A percentile compares a stretch with the other conserved stretches of the same genome.
These are phyloP conservation scores for Sycophila sp. DNA, from an alignment of 1,140 invertebrate genomes.

Conservation along the genomic window DNA sequence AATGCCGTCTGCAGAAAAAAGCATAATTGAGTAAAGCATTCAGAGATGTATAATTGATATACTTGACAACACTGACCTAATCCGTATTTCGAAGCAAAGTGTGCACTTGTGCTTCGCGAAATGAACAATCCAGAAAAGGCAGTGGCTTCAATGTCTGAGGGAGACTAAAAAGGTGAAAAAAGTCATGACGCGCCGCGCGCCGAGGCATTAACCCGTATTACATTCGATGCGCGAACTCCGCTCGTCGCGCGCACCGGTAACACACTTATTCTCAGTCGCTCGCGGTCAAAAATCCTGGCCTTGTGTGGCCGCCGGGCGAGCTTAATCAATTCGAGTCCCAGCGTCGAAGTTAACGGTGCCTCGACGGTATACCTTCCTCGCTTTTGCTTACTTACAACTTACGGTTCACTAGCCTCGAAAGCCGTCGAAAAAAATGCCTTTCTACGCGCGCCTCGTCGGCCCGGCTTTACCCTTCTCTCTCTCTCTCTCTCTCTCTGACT, in stretches of 20 bases:
- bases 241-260: constrained; percentile 9
- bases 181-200: neutral
- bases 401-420: constrained; percentile 41
- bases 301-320: neutral
- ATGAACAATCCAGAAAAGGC: constrained; percentile 2
- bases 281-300: constrained; percentile 10
- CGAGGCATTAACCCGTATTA: constrained; percentile 19
- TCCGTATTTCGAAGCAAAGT: no score
- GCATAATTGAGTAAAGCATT: no score
- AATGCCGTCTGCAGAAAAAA: no score
- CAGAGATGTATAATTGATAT: no score
- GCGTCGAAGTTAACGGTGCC: constrained; percentile 32
- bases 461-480: no score
- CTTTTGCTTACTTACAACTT: constrained; percentile 31
- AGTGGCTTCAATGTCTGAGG: neutral
- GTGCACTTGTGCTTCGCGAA: no score
- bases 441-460: neutral
- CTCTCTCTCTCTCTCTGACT: no score
- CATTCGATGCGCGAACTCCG: constrained; percentile 19
- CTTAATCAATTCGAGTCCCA: constrained; percentile 27
- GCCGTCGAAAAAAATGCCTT: constrained; percentile 23
- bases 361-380: constrained; percentile 34
- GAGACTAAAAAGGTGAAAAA: neutral
- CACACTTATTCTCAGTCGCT: constrained; percentile 24
- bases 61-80: no score